Evolutionary conservation across 1,140 invertebrate genomes (phyloP).

Genomic region (Idris sp.): DNA sequence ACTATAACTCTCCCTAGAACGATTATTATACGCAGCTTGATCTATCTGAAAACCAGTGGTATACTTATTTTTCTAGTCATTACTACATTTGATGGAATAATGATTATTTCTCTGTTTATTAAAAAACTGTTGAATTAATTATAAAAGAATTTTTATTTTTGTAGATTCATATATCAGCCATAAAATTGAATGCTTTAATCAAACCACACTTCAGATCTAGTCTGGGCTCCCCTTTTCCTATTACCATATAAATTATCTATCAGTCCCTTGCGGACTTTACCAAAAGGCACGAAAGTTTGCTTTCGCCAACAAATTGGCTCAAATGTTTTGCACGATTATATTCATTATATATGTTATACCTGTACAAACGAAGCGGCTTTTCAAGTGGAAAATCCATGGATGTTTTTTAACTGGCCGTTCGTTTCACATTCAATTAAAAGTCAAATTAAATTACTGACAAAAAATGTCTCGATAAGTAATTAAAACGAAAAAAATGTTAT

Average conservation of each 20-base stretch:
- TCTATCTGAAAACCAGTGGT: too few relatives aligned
- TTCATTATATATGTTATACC: conserved; percentile 36
- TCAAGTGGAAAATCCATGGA: conserved; percentile 35
- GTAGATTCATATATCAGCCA: too few relatives aligned
- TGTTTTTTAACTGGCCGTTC: conserved; percentile 34
- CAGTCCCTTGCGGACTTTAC: conserved; percentile 24
- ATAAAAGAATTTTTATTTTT: too few relatives aligned
- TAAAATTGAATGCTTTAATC: conserved; percentile 13
- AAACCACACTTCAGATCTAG: conserved; percentile 2
- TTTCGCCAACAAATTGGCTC: conserved; percentile 26
- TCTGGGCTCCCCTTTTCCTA: conserved; percentile 15
- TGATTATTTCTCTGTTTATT: too few relatives aligned
- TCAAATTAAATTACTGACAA: conserved; percentile 54
- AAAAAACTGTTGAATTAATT: too few relatives aligned
- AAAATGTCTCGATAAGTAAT: too few relatives aligned
- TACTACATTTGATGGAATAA: too few relatives aligned
- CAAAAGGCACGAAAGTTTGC: conserved; percentile 26
- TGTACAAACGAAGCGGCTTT: conserved; percentile 23
- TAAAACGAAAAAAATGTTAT: too few relatives aligned
- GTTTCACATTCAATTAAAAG: conserved; percentile 47
- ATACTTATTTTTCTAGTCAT: too few relatives aligned
- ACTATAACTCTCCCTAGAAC: too few relatives aligned
- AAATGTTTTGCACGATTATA: conserved; percentile 44
- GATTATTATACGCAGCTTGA: too few relatives aligned
- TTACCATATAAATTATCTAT: conserved; percentile 53